These are phyloP conservation scores for Coenonympha glycerion DNA, from an alignment of 2,888 invertebrate genomes.

Conservation along the genomic window DNA sequence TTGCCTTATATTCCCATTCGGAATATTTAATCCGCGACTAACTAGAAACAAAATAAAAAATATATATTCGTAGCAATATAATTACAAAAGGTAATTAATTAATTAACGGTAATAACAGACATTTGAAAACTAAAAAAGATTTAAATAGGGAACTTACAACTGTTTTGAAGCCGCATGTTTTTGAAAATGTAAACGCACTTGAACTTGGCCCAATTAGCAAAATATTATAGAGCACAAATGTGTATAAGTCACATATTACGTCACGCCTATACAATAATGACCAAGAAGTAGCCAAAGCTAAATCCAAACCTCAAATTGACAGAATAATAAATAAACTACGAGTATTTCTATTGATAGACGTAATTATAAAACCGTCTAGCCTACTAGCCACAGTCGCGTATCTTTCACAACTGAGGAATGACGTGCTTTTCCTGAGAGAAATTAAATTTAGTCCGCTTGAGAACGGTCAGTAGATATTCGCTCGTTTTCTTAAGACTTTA, in stretches of 20 bases:
- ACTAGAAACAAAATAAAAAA: conserved; percentile 52
- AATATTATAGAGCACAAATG: conserved; percentile 28
- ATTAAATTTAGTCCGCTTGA: conserved; percentile 60
- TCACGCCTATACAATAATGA: conserved; percentile 41
- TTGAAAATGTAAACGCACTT: conserved; percentile 22
- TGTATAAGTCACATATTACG: conserved; percentile 43
- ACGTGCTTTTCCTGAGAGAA: conserved; percentile 55
- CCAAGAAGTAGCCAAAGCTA: conserved; percentile 34
- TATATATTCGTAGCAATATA: conserved; percentile 17
- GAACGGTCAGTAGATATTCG: conserved; percentile 41
- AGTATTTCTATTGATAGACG: conserved; percentile 42
- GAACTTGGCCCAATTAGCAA: conserved; percentile 10
- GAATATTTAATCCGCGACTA: conserved; percentile 50
- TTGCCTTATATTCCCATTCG: conserved; percentile 63
- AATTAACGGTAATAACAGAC: conserved; percentile 18
- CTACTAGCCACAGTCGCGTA: conserved; percentile 60
- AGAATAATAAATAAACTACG: conserved; percentile 43
- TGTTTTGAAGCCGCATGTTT: conserved; percentile 60
- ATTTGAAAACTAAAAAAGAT: conserved; percentile 15
- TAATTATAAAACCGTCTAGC: conserved; percentile 55
- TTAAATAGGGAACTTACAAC: conserved; percentile 51
- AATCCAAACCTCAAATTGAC: conserved; percentile 55
- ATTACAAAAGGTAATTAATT: conserved; percentile 16
- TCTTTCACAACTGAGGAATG: conserved; percentile 62
- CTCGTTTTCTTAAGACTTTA: conserved; percentile 15